Conservation (phyloP, 1,140 invertebrate species). For the Aphaenogaster floridana region DNA sequence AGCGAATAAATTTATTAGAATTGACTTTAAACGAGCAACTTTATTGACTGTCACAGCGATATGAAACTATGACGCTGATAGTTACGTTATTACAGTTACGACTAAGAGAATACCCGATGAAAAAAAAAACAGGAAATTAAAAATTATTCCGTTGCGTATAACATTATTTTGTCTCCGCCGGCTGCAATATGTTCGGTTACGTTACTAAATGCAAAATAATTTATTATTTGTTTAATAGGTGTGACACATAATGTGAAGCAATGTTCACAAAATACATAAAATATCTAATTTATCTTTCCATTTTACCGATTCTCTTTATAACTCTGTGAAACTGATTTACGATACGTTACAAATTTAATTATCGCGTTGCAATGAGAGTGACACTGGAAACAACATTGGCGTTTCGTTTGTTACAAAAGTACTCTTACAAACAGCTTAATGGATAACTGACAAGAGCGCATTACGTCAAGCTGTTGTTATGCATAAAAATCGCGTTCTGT, state of each 20-base stretch:
- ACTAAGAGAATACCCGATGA: neutral
- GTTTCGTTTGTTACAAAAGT: slow-evolving; percentile 19
- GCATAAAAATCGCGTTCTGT: neutral
- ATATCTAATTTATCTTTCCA: neutral
- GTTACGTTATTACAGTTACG: neutral
- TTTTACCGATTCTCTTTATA: slow-evolving; percentile 16
- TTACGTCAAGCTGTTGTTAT: slow-evolving; percentile 9
- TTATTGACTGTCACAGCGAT: neutral
- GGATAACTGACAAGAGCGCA: neutral
- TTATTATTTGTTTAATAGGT: slow-evolving; percentile 23
- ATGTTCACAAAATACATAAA: neutral
- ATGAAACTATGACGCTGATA: neutral
- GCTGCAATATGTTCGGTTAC: neutral
- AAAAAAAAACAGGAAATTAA: slow-evolving; percentile 23
- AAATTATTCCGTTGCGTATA: neutral
- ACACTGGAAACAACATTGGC: neutral
- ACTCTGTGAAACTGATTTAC: slow-evolving; percentile 18
- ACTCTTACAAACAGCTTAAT: neutral
- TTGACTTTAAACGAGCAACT: slow-evolving; percentile 20
- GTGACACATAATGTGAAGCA: neutral
- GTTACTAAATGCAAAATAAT: slow-evolving; percentile 14
- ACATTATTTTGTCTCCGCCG: neutral
- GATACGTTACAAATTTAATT: slow-evolving; percentile 38
- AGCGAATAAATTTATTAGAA: slow-evolving; percentile 10
- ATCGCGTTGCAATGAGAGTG: slow-evolving; percentile 4